Percentiles rank a stretch among this genome's conserved stretches.
phyloP scores from a whole-genome alignment of 1,140 invertebrate genomes.

The Psix sp. region DNA sequence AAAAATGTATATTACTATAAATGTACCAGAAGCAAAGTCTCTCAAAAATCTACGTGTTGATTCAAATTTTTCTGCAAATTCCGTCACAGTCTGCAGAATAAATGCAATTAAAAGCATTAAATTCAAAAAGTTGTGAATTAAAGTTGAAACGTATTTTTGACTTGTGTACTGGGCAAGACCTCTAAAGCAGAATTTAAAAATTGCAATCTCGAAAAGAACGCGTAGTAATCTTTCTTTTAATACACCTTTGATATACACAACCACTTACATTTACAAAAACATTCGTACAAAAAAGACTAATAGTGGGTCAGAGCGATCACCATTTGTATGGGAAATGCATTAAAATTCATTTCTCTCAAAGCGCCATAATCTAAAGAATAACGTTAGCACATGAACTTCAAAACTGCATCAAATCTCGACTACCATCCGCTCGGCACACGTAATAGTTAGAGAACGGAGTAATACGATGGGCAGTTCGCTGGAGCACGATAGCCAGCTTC shows the following conservation, averaged over 20 bases:
- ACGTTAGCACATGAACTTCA: conserved; percentile 55
- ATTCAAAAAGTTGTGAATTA: conserved; percentile 35
- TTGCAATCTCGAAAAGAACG: conserved; percentile 33
- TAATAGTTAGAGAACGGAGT: conserved; percentile 45
- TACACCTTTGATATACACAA: conserved; percentile 21
- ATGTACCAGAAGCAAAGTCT: no score
- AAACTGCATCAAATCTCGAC: conserved; percentile 53
- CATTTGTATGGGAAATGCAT: conserved; percentile 41
- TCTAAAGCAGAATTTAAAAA: conserved; percentile 39
- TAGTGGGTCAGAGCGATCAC: no score
- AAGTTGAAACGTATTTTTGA: conserved; percentile 41
- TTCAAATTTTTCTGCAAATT: conserved; percentile 36
- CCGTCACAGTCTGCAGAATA: conserved; percentile 19
- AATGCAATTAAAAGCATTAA: conserved; percentile 49
- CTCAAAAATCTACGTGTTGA: conserved; percentile 35
- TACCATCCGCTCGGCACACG: conserved; percentile 51
- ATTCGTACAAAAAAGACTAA: no score
- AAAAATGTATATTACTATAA: no score
- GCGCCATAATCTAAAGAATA: conserved; percentile 52
- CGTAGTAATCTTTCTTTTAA: conserved; percentile 34
- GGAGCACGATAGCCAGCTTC: conserved; percentile 55
- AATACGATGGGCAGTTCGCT: conserved; percentile 54
- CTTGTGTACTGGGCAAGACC: conserved; percentile 26
- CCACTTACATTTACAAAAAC: conserved; percentile 19
- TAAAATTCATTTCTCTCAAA: conserved; percentile 45